Conservation (phyloP, 1,140 invertebrate species). For the Psix sp. region DNA sequence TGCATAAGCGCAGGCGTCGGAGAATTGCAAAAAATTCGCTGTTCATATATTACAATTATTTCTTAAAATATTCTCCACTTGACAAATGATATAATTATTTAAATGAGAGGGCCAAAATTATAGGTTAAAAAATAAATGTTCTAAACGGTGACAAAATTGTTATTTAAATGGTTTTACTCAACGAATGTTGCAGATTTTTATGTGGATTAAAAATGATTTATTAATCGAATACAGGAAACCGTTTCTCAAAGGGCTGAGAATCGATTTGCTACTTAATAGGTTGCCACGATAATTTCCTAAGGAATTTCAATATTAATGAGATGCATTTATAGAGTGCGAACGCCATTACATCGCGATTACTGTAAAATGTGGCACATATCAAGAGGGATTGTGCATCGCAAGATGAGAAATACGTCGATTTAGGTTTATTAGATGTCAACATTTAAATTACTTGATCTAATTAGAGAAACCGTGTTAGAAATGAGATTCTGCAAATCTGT, state of each 20-base stretch:
- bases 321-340: constrained; percentile 49
- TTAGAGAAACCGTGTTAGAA: constrained; percentile 26
- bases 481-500: background rate
- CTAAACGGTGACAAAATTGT: no score
- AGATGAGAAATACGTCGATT: constrained; percentile 32
- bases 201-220: constrained; percentile 17
- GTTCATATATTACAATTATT: no score
- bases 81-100: no score
- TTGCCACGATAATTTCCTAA: constrained; percentile 48
- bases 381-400: no score
- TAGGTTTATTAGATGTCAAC: constrained; percentile 39
- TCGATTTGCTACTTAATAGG: constrained; percentile 47
- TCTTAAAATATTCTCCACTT: no score
- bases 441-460: constrained; percentile 29
- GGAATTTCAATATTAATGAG: constrained; percentile 59
- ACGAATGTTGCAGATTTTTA: no score
- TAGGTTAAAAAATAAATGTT: no score
- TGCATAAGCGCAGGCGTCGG: no score
- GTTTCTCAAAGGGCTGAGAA: constrained; percentile 19
- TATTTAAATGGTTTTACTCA: no score
- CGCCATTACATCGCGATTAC: constrained; percentile 43
- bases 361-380: no score
- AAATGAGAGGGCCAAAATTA: no score
- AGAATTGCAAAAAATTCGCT: no score
- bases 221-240: constrained; percentile 18